A percentile compares a stretch with the other conserved stretches of the same genome.
Evolutionary conservation across 30 jellyfish, hydroid and myxozoan genomes (phyloP).

Genomic region (Catostylus mosaicus): DNA sequence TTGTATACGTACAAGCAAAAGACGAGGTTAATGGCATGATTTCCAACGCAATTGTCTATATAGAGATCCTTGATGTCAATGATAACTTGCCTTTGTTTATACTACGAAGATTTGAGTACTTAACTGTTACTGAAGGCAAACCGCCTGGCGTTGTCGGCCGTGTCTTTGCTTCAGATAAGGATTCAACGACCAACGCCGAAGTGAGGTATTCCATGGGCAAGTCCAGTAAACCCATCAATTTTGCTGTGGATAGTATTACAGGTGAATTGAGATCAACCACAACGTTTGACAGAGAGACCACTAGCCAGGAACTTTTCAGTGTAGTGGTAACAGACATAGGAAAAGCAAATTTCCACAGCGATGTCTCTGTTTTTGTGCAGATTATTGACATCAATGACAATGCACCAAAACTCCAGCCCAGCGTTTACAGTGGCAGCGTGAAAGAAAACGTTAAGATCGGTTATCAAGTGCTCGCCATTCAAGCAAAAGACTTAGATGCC

Average conservation of each 20-base stretch:
- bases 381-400: constrained; percentile 89
- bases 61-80: constrained; percentile 79
- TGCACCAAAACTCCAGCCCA: constrained; percentile 66
- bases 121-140: constrained; percentile 86
- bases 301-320: constrained; percentile 72
- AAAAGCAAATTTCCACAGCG: constrained; percentile 56
- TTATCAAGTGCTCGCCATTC: constrained; percentile 47
- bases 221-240: constrained; percentile 31
- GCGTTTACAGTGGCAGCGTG: constrained; percentile 52
- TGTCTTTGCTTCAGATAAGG: constrained; percentile 94
- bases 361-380: constrained; percentile 77
- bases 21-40: constrained; percentile 82
- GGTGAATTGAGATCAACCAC: constrained; percentile 80
- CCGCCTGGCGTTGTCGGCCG: constrained; percentile 84
- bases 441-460: constrained; percentile 69
- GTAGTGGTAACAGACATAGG: constrained; percentile 89
- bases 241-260: constrained; percentile 69
- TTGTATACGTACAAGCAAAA: constrained; percentile 85
- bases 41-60: constrained; percentile 76
- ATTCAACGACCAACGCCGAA: constrained; percentile 76
- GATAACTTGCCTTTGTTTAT: constrained; percentile 90
- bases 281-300: constrained; percentile 86
- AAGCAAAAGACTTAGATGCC: constrained; percentile 90
- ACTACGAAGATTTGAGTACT: constrained; percentile 84
- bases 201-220: constrained; percentile 60